Evolutionary conservation across 2,797 vertebrate genomes (phyloP), one percentile per base, ranked within the genome.

Genomic region (Heterohyrax brucei): DNA sequence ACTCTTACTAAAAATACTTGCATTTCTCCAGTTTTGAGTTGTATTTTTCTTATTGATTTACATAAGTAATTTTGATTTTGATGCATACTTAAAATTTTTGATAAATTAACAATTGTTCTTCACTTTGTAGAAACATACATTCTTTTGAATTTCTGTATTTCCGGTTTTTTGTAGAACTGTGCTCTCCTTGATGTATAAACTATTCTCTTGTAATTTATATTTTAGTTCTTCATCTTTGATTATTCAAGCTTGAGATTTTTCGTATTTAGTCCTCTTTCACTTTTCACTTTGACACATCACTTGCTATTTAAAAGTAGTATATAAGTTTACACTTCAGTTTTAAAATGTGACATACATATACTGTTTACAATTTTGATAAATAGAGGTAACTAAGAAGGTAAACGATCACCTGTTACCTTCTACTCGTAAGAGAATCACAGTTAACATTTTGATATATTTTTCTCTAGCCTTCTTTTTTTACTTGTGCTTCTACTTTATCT

Each of bases 141-240:
- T 56, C 59, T 80, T 77, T 92, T 61, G 18, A 44, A 53, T 70
- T 81, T 18, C 22, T 33, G 2, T 81, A 33, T 86, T 86, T 85
- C 61, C 46, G 3, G 9, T 70, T 92, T 94, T 39, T 80, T 61
- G 53, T 26, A 92, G 33, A 53, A 33, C 9, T 76, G 8, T 46
- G 24, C 12, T 1, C 50, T 68, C 44, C 50, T 91, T 3, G 48
- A 0, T 93, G 59, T 61, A 61, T 61, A 61, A 5, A 61, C 5
- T 22, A 61, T 61, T 78, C 18, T 84, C 53, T n/a, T 66, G 3
- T 79, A 73, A 50, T 68, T 89, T 81, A 48, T 48, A 59, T 89
- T 96, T 81, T 61, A 76, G 21, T 61, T 89, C 39, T 89, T 79
- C 19, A 68, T 28, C 26, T 85, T 89, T 85, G 76, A 30, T 94